Evolutionary conservation across 2,797 vertebrate species (phyloP), one percentile per base, ranked within the genome.

Genomic region (Falco naumanni): DNA sequence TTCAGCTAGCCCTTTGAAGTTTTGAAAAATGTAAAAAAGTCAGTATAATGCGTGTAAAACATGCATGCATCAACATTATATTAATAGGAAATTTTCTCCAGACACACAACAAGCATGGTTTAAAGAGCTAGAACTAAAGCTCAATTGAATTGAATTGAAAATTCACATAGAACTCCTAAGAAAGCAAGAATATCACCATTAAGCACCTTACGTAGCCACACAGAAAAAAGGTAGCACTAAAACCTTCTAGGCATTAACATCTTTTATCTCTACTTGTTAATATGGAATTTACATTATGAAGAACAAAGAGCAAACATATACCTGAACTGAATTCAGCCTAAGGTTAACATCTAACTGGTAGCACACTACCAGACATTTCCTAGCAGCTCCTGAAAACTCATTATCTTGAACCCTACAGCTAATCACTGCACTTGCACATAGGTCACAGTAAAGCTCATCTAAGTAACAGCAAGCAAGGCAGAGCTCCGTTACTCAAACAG

Each of bases 271-370:
- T 79, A 37, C 8, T 2, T 56, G 48, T 50, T 54, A 79, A 66
- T 82, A 63, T 14, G 59, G 18, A 37, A 78, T 17, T 74, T 56
- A 31, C 17, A 28, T 69, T 74, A 33, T 9, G 11, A 87, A 78
- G 76, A 94, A 26, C 87, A 91, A 95, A 91, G 79, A 96, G 48
- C 79, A 93, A 94, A 71, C 9, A 25, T 15, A 4, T 81, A 93
- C 43, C 78, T 87, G 78, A 87, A 50, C 14, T 77, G 79, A 84
- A 72, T 56, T 41, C 41, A 91, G 74, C 19, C 29, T 59, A 89
- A 92, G 48, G 57, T 94, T 81, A 70, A 68, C 68, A 86, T 64
- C 53, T 59, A 76, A 31, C 31, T 9, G 33, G 91, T 77, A 79
- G 51, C 43, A 66, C 1, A 0, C 43, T 76, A 56, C 34, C 31